Evolutionary conservation across 1,140 invertebrate genomes (phyloP), one percentile per base, ranked within the genome.

Genomic region (Nylanderia fulva): DNA sequence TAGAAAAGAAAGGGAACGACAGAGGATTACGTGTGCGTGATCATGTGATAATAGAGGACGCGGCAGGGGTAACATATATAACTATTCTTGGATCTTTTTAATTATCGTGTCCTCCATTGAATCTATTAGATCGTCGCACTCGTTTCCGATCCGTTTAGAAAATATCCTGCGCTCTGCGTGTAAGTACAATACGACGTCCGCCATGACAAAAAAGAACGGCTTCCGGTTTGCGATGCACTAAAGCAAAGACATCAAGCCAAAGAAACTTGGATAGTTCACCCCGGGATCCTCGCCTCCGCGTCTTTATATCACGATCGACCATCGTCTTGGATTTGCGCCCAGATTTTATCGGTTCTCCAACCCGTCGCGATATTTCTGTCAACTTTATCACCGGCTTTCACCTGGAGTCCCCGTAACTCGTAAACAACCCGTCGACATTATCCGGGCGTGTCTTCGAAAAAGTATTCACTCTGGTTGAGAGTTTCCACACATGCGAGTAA

Each of bases 291-390:
- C n/a, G 39, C 63, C 48, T 36, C 60, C 54, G 24, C 75, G 5
- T 42, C 54, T 84, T 56, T 84, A 61, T 68, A 74, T 54, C 66
- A 72, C 58, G 48, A 85, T 66, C 84, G 45, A 60, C 36, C 75
- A 64, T 66, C 63, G 76, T 39, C 76, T 79, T 79, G 76, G 76
- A 79, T 79, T 79, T 68, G 76, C 63, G 76, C 76, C 76, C 63
- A 79, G 76, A 79, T 79, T 79, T 79, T 79, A 79, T 79, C 76
- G 63, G 61, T 27, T 21, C 61, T 56, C 76, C 45, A 56, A 54
- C 45, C 29, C 76, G 76, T 79, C 76, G 45, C 63, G 76, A 79
- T 79, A 79, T 79, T 79, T 79, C 76, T 68, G 76, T 79, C 76
- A 79, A 68, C 63, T 79, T 79, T 79, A 79, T 79, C 45, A 54